phyloP scores from a whole-genome alignment of 2,113 vertebrate species.

The Oplegnathus fasciatus region DNA sequence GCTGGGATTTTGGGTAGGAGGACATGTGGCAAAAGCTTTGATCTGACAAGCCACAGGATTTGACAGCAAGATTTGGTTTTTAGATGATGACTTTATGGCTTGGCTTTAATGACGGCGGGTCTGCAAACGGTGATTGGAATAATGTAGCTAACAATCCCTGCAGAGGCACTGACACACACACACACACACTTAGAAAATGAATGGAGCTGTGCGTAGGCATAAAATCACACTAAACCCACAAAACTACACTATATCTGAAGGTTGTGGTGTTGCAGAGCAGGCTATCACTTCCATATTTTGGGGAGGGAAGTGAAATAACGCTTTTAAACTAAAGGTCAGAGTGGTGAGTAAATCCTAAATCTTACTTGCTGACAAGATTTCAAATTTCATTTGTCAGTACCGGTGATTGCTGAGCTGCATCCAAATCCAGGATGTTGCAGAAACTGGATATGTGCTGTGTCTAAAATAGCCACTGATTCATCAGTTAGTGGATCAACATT shows the following conservation, averaged over 20 bases:
- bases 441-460: neutral
- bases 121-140: constrained; percentile 43
- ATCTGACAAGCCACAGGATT: constrained; percentile 66
- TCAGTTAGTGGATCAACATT: neutral
- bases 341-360: neutral
- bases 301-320: constrained; percentile 5
- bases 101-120: constrained; percentile 41
- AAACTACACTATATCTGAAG: constrained; percentile 28
- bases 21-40: constrained; percentile 70
- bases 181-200: neutral
- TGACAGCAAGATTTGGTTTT: constrained; percentile 63
- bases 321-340: constrained; percentile 3
- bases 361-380: neutral
- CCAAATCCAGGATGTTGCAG: neutral
- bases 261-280: constrained; percentile 3
- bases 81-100: constrained; percentile 67
- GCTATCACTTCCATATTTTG: neutral
- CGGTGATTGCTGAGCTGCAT: neutral
- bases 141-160: constrained; percentile 35
- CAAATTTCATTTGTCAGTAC: neutral
- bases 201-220: constrained; percentile 3
- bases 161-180: neutral
- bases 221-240: constrained; percentile 29
- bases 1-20: constrained; percentile 45
- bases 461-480: neutral